A percentile compares a stretch with the other conserved stretches of the same genome.
phyloP scores from a whole-genome alignment of 2,797 vertebrate species.

The Notolepis coatsorum region DNA sequence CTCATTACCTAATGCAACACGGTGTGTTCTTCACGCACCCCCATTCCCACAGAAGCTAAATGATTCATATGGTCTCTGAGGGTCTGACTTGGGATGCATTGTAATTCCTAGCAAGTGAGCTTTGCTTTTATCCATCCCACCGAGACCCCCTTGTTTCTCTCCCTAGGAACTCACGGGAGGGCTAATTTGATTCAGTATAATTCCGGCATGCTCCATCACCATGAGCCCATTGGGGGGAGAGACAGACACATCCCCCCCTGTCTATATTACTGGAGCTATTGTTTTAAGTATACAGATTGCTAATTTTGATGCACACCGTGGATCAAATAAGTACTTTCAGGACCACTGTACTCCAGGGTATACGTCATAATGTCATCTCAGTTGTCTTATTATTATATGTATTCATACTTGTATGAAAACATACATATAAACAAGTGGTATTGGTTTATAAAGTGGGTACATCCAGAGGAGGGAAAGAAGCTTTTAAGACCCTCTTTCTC shows the following conservation, averaged over 20 bases:
- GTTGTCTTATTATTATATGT: conserved; percentile 7
- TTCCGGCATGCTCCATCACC: too few species aligned
- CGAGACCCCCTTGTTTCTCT: conserved; percentile 1
- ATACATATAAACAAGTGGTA: conserved; percentile 20
- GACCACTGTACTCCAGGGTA: too few species aligned
- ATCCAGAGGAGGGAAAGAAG: too few species aligned
- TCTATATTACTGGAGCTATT: too few species aligned
- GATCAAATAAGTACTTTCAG: too few species aligned
- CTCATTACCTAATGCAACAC: conserved; percentile 41
- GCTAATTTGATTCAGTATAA: background rate
- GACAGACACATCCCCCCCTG: too few species aligned
- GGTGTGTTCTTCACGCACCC: background rate
- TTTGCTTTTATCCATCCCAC: conserved; percentile 18
- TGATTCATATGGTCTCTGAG: conserved; percentile 36
- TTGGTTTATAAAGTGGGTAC: too few species aligned
- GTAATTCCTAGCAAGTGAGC: conserved; percentile 9
- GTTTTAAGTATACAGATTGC: too few species aligned
- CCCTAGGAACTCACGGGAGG: background rate
- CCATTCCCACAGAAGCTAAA: conserved; percentile 4
- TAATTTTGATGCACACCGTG: too few species aligned
- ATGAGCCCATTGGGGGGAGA: too few species aligned
- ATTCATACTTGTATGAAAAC: conserved; percentile 23
- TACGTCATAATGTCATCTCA: too few species aligned
- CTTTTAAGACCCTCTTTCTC: conserved; percentile 34
- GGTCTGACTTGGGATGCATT: conserved; percentile 9